Conservation (phyloP, 2,113 vertebrate genomes). For the Emydocephalus ijimae region DNA sequence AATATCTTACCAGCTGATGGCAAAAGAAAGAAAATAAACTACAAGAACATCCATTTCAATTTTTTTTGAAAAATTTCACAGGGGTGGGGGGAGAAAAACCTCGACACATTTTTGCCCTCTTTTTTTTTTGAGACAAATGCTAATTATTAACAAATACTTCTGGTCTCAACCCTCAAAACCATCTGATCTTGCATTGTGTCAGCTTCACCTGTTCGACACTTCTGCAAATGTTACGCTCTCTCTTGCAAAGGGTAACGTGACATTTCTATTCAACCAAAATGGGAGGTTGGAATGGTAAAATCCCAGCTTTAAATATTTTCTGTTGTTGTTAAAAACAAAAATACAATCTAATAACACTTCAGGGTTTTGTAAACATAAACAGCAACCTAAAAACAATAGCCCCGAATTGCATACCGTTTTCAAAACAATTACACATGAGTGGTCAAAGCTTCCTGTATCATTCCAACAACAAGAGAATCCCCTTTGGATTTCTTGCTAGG, state of each 20-base stretch:
- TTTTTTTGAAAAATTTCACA: not conserved
- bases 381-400: slow-evolving; percentile 51
- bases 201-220: slow-evolving; percentile 13
- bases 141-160: slow-evolving; percentile 32
- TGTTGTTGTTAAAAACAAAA: not conserved
- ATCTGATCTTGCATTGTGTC: slow-evolving; percentile 26
- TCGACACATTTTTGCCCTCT: not conserved
- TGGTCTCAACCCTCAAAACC: slow-evolving; percentile 32
- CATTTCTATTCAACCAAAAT: slow-evolving; percentile 39
- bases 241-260: slow-evolving; percentile 5
- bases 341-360: slow-evolving; percentile 46
- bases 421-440: slow-evolving; percentile 14
- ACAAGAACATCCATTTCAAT: slow-evolving; percentile 46
- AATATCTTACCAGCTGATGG: slow-evolving; percentile 46
- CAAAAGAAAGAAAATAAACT: slow-evolving; percentile 43
- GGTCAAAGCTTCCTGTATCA: slow-evolving; percentile 24
- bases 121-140: slow-evolving; percentile 22
- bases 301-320: not conserved
- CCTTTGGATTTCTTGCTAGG: not conserved
- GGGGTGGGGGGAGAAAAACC: slow-evolving; percentile 10
- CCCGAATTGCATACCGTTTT: slow-evolving; percentile 18
- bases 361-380: slow-evolving; percentile 45
- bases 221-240: slow-evolving; percentile 1
- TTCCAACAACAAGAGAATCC: slow-evolving; percentile 29
- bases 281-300: not conserved